Base-by-base conservation (phyloP, 1,140 invertebrate species). In the Bombus huntii region DNA sequence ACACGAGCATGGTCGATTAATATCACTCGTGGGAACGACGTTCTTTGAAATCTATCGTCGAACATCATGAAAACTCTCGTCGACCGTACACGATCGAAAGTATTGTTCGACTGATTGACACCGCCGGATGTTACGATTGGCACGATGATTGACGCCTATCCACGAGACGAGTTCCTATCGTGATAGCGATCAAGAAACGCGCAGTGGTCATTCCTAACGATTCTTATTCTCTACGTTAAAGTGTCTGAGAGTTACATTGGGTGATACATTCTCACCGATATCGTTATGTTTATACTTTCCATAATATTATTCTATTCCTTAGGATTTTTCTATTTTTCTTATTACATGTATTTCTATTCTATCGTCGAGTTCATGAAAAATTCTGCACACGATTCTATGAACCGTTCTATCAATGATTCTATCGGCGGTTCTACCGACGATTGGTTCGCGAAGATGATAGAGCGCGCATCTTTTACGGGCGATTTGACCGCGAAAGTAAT, bases 141-240 rank as follows among this genome's bases (percentile, higher is more conserved):
- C 88, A 87, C 74, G 57, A 42, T 82, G 85, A 89, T 89, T 79
- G 88, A 74, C 88, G 71, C 34, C 39, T 75, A 85, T 87, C 82
- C 68, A 74, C 47, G 74, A 85, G 77, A 74, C 66, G 68, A 86
- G 57, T 25, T 39, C 34, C 44, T 34, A 44, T 83, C 47, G 9
- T 44, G 53, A 42, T 71, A 37, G 13, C 28, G 28, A 62, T 62
- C 59, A 22, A 62, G 59, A 13, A 62, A 62, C 10, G 34, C 53
- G 13, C 25, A 39, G n/a, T 31, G 22, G 15, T 53, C 68, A 66
- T 18, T 73, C n/a, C 66, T 73, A 76, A 77, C 77, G 78, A 88
- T 80, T 47, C 84, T 80, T 53, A 22, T 22, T 53, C 47, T 22
- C 47, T 53, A 53, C 18, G 5, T 22, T 22, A 0, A 22, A 53